These are phyloP conservation scores for Diplolepis rosae DNA, from an alignment of 2,888 invertebrate genomes.

Conservation along the genomic window DNA sequence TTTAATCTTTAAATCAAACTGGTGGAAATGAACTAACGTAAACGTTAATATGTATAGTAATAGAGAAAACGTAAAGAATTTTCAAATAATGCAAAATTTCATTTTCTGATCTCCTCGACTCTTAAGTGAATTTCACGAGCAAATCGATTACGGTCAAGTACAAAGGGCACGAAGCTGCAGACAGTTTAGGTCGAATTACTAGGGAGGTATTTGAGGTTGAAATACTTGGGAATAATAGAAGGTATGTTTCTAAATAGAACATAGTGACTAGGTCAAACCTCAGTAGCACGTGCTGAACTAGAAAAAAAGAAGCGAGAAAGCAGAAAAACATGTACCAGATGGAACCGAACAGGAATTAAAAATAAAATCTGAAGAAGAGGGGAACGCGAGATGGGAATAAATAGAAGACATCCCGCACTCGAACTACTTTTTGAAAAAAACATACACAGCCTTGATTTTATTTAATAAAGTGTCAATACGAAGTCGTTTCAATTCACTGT, in stretches of 20 bases:
- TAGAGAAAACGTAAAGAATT: no score
- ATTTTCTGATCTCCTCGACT: slow-evolving; percentile 8
- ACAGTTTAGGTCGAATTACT: slow-evolving; percentile 1
- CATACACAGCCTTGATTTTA: neutral
- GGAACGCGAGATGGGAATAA: neutral
- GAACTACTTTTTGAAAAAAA: neutral
- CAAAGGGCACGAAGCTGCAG: neutral
- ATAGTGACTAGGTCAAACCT: slow-evolving; percentile 25
- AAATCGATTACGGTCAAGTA: slow-evolving; percentile 7
- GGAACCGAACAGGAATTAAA: slow-evolving; percentile 5
- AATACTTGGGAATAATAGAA: slow-evolving; percentile 5
- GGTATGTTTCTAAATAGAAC: slow-evolving; percentile 11
- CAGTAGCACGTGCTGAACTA: slow-evolving; percentile 6
- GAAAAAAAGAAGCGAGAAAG: neutral
- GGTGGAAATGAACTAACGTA: slow-evolving; percentile 16
- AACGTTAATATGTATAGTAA: no score
- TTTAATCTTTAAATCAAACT: neutral
- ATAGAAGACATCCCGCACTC: neutral
- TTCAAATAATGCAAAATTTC: neutral
- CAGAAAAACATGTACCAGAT: neutral
- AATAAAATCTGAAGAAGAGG: neutral
- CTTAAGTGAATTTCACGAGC: neutral
- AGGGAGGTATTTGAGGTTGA: neutral
- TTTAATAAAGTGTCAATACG: neutral
- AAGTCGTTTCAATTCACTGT: neutral